phyloP scores from a whole-genome alignment of 2,888 invertebrate species.

The Corbicula japonica region DNA sequence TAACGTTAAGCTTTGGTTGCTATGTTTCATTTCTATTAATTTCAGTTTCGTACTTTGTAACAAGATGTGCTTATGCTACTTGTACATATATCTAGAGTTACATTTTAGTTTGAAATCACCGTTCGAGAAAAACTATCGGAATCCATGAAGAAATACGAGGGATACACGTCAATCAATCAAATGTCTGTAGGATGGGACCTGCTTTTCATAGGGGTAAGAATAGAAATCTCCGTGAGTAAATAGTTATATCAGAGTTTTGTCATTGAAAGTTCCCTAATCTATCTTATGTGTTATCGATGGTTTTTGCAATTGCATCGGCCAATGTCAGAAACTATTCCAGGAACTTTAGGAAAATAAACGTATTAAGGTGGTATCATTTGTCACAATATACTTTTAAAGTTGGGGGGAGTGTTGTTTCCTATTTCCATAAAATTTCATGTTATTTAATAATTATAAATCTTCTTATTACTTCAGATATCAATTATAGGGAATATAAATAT shows the following conservation, averaged over 20 bases:
- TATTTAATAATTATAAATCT: too few species aligned
- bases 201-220: slow-evolving; percentile 62
- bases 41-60: neutral
- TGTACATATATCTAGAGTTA: neutral
- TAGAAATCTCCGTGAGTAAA: neutral
- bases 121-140: slow-evolving; percentile 31
- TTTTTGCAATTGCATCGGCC: too few species aligned
- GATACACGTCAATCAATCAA: slow-evolving; percentile 43
- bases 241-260: neutral
- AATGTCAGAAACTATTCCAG: too few species aligned
- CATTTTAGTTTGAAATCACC: slow-evolving; percentile 49
- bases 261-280: neutral
- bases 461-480: too few species aligned
- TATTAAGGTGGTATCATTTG: too few species aligned
- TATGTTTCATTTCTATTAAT: neutral
- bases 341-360: too few species aligned
- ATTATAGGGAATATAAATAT: too few species aligned
- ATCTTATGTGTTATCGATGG: neutral
- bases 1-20: neutral
- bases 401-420: too few species aligned
- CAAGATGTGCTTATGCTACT: neutral
- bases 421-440: too few species aligned
- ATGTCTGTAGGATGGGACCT: slow-evolving; percentile 64
- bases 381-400: too few species aligned
- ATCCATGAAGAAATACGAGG: slow-evolving; percentile 56